Percentiles rank a stretch among this genome's conserved stretches.
Evolutionary conservation across 2,888 invertebrate genomes (phyloP).

Genomic region (Rhagophthalmus giganteus): DNA sequence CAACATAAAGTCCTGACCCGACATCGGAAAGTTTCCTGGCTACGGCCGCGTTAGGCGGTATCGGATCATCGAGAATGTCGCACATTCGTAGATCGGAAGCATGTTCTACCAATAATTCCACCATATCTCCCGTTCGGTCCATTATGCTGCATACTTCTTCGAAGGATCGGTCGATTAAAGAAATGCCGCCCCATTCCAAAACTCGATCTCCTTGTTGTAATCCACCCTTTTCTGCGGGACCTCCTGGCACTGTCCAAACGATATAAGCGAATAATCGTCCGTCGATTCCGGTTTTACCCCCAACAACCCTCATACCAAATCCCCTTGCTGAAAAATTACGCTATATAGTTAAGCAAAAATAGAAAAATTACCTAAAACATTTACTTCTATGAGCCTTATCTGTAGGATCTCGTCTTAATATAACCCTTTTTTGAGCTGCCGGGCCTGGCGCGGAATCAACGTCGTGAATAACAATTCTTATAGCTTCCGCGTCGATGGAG

Average conservation of each 20-base stretch:
- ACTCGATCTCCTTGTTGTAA: slow-evolving; percentile 89
- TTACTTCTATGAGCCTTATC: slow-evolving; percentile 87
- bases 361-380: slow-evolving; percentile 50
- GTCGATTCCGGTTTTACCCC: slow-evolving; percentile 84
- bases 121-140: slow-evolving; percentile 83
- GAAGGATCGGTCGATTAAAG: slow-evolving; percentile 87
- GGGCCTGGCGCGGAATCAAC: slow-evolving; percentile 75
- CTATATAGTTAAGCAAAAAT: background rate
- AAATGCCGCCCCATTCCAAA: slow-evolving; percentile 88
- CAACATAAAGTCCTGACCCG: slow-evolving; percentile 63
- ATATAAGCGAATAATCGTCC: slow-evolving; percentile 88
- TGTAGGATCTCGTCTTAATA: slow-evolving; percentile 74
- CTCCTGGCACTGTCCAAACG: slow-evolving; percentile 90
- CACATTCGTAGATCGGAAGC: slow-evolving; percentile 73
- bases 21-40: slow-evolving; percentile 55
- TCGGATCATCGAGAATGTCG: slow-evolving; percentile 69
- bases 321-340: slow-evolving; percentile 69
- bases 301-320: slow-evolving; percentile 93
- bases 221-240: slow-evolving; percentile 88
- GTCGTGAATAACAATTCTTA: slow-evolving; percentile 90
- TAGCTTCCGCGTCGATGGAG: slow-evolving; percentile 88
- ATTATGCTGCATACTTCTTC: slow-evolving; percentile 91
- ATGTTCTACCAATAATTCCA: slow-evolving; percentile 85
- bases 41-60: slow-evolving; percentile 53
- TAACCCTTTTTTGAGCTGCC: slow-evolving; percentile 72